Conservation (phyloP, 2,113 vertebrate species). For the Cariama cristata region DNA sequence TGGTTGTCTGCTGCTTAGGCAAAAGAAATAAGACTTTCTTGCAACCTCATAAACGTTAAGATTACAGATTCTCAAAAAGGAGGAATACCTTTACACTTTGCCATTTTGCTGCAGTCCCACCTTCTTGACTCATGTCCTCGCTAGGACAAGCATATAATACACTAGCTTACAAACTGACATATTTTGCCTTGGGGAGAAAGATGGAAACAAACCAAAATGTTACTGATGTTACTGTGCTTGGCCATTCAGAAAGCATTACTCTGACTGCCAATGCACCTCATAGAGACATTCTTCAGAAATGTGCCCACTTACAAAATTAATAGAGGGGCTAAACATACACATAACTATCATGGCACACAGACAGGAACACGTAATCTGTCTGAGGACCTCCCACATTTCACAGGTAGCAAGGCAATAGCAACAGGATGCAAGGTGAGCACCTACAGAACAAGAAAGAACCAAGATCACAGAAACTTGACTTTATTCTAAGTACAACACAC, state of each 20-base stretch:
- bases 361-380: fast-evolving
- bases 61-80: not conserved
- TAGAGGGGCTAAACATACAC: not conserved
- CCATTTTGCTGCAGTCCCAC: not conserved
- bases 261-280: not conserved
- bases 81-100: not conserved
- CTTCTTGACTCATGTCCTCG: not conserved
- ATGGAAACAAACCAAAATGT: not conserved
- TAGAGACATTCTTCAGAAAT: not conserved
- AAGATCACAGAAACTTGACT: not conserved
- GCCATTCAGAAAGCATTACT: not conserved
- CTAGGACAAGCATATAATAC: not conserved
- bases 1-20: not conserved
- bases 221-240: fast-evolving
- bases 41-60: not conserved
- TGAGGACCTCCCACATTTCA: not conserved
- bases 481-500: not conserved
- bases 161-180: not conserved
- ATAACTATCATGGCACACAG: not conserved
- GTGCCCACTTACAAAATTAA: not conserved
- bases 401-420: not conserved
- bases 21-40: not conserved
- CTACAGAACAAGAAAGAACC: not conserved
- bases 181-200: not conserved
- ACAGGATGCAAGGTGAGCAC: not conserved